Evolutionary conservation across 2,888 invertebrate genomes (phyloP).

Genomic region (Diachrysia chrysitis): DNA sequence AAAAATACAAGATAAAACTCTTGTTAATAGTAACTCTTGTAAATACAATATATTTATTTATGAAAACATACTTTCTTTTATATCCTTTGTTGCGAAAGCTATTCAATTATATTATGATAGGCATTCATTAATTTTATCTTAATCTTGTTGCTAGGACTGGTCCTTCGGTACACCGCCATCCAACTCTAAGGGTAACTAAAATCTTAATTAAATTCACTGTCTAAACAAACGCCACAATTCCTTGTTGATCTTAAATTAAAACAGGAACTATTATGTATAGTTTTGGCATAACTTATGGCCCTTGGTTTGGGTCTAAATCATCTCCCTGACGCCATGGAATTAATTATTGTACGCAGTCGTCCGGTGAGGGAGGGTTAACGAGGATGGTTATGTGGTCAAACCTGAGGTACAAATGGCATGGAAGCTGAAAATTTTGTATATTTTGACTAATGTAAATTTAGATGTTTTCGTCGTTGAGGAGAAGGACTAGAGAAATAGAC

Average conservation of each 20-base stretch:
- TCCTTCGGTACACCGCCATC: constrained; percentile 5
- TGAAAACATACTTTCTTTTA: background rate
- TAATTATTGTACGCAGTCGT: constrained; percentile 54
- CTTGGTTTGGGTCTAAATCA: constrained; percentile 45
- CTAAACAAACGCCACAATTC: constrained; percentile 35
- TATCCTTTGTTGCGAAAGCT: background rate
- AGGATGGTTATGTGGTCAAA: constrained; percentile 42
- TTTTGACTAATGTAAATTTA: constrained; percentile 8
- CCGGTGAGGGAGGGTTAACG: constrained; percentile 47
- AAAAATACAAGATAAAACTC: background rate
- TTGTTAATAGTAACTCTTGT: too few relatives aligned
- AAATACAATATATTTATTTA: background rate
- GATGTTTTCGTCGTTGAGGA: background rate
- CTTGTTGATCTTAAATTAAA: constrained; percentile 58
- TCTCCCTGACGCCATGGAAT: constrained; percentile 43
- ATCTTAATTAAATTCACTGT: constrained; percentile 43
- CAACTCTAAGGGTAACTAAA: constrained; percentile 13
- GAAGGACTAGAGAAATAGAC: background rate
- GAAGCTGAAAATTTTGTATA: constrained; percentile 19
- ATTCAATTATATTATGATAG: background rate
- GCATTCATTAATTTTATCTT: background rate
- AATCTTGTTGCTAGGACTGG: background rate
- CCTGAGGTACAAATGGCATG: constrained; percentile 30
- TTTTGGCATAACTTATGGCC: constrained; percentile 49
- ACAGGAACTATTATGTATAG: constrained; percentile 50